Percentiles rank a stretch among this genome's conserved stretches.
phyloP scores from a whole-genome alignment of 2,113 vertebrate genomes.

The Antechinus stuartii region DNA sequence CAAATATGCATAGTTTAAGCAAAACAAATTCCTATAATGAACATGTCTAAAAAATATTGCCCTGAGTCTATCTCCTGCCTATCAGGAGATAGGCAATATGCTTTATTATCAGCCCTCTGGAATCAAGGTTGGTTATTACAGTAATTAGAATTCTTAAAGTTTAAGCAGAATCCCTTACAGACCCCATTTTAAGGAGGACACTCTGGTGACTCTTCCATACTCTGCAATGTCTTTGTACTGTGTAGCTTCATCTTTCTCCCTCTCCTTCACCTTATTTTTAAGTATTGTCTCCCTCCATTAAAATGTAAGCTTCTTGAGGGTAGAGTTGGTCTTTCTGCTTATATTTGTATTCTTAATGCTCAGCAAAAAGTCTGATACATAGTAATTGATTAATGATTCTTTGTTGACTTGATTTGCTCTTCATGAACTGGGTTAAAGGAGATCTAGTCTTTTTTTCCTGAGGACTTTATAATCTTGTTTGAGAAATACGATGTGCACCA shows the following conservation, averaged over 20 bases:
- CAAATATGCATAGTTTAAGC: background rate
- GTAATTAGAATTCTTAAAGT: too few relatives aligned
- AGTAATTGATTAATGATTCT: background rate
- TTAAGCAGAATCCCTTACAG: too few relatives aligned
- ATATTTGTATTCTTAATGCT: background rate
- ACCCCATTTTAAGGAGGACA: background rate
- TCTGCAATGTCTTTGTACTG: background rate
- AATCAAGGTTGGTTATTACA: background rate
- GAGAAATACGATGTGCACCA: background rate
- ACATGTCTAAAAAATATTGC: background rate
- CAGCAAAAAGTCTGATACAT: background rate
- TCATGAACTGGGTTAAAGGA: background rate
- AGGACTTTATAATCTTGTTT: background rate
- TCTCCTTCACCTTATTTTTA: background rate
- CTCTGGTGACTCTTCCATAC: too few relatives aligned
- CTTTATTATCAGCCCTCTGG: background rate
- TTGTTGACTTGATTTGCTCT: background rate
- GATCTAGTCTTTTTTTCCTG: background rate
- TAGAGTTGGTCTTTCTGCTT: background rate
- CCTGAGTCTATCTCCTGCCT: background rate
- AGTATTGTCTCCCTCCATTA: background rate
- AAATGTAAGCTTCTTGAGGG: background rate
- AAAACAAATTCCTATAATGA: background rate
- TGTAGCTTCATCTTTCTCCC: background rate
- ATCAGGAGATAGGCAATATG: background rate